Percentiles rank a stretch among this genome's conserved stretches.
phyloP scores from a whole-genome alignment of 2,888 invertebrate species.

The Drosophila prolongata region DNA sequence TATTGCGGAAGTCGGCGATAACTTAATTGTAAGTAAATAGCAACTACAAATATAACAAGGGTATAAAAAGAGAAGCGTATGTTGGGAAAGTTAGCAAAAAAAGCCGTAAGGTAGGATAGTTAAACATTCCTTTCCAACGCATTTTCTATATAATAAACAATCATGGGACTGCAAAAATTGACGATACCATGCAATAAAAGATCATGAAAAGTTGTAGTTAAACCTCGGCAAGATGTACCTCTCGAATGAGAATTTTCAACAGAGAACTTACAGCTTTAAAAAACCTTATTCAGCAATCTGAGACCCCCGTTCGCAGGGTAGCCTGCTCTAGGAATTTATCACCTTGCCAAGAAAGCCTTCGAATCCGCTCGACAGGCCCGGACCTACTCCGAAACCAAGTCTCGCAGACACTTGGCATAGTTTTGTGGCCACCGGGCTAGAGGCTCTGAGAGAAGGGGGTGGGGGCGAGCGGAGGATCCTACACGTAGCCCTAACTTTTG shows the following conservation, averaged over 20 bases:
- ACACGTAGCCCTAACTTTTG: conserved; percentile 80
- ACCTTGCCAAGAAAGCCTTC: conserved; percentile 61
- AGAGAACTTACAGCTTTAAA: neutral
- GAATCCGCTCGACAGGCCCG: conserved; percentile 17
- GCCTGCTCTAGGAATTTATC: conserved; percentile 72
- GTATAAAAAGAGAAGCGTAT: no score
- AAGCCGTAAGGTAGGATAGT: no score
- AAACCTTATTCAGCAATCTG: neutral
- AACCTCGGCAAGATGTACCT: conserved; percentile 5
- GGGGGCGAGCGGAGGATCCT: conserved; percentile 30
- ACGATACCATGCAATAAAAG: neutral
- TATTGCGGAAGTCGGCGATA: no score
- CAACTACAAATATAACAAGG: no score
- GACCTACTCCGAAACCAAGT: conserved; percentile 12
- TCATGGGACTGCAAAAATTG: neutral
- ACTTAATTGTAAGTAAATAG: no score
- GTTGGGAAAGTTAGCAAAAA: no score
- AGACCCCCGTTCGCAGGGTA: conserved; percentile 41
- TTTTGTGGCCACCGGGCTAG: conserved; percentile 51
- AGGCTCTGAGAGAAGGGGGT: neutral
- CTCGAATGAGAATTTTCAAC: neutral
- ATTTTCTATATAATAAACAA: neutral
- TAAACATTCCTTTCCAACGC: no score
- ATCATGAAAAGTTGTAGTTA: conserved; percentile 13
- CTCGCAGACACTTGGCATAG: conserved; percentile 77